Base-by-base conservation (phyloP, 2,113 vertebrate genomes). In the Ceratotherium simum region DNA sequence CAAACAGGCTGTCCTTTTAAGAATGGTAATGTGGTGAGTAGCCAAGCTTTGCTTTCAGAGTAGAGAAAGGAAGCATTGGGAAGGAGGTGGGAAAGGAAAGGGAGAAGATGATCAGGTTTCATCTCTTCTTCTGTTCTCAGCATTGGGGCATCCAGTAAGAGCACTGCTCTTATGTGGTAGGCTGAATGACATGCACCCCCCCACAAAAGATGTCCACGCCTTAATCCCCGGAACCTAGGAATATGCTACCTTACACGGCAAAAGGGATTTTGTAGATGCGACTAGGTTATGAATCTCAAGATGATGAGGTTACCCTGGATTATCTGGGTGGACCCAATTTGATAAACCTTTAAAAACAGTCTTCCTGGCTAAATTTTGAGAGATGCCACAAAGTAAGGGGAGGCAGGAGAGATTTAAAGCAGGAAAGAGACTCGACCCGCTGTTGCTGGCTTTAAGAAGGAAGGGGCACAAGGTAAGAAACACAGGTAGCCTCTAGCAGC, bases 391-490 rank as follows among this genome's bases (percentile, higher is more conserved):
- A 73, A 29, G 33, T 25, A 36, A 13, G 56, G 42, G 51, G 42
- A 76, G 29, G 23, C 3, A 46, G 39, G 27, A 62, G 56, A 33
- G 14, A 54, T 11, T 5, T 10, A 29, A 51, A 42, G 17, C 25
- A 0, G 5, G 9, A 42, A 42, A 79, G 62, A 42, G 12, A 25
- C 5, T 39, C 0, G 0, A 0, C 2, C 6, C 2, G 0, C 42
- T 12, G n/a, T 36, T 69, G 1, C 36, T 86, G 54, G 48, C 29
- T 95, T 64, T 60, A 33, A 42, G 39, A 87, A 58, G 69, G 31
- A 93, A 78, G 21, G 6, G 2, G 20, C 1, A 0, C 54, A 18
- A 20, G 1, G 16, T 82, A 23, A 69, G 18, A 72, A 64, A 29
- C 6, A 14, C 4, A 8, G 14, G 48, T 39, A 16, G 11, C 21